Percentiles rank a stretch among this genome's conserved stretches.
phyloP scores from a whole-genome alignment of 2,113 vertebrate species.

The Lophochroa leadbeateri region DNA sequence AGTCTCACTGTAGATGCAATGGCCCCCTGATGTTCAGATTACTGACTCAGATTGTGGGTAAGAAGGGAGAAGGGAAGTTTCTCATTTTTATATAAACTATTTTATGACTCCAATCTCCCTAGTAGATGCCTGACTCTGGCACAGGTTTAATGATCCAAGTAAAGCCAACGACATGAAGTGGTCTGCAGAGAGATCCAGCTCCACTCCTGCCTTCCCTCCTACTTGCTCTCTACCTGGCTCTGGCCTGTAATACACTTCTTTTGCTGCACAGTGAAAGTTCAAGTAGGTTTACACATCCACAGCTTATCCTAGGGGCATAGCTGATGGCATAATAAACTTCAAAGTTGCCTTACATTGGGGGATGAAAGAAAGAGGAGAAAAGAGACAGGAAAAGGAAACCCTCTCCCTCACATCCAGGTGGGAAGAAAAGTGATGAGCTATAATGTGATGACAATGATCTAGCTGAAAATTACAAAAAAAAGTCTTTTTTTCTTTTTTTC shows the following conservation, averaged over 20 bases:
- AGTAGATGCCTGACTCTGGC: background rate
- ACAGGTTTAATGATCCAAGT: background rate
- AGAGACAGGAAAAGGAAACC: background rate
- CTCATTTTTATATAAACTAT: background rate
- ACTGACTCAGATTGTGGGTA: constrained; percentile 16
- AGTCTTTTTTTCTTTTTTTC: background rate
- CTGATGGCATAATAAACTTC: background rate
- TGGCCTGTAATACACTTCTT: background rate
- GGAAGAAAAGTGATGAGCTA: background rate
- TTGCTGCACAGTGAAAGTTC: background rate
- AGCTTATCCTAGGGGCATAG: background rate
- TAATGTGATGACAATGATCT: background rate
- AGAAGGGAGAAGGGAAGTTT: background rate
- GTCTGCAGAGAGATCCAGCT: background rate
- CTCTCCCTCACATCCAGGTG: accelerated
- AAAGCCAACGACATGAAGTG: background rate
- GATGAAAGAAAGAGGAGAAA: background rate
- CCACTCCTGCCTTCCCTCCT: background rate
- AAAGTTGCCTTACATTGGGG: background rate
- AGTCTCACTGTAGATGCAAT: background rate
- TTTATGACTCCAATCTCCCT: background rate
- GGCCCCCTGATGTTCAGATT: background rate
- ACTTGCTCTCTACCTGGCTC: background rate
- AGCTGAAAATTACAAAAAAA: background rate
- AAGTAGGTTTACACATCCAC: background rate